phyloP scores from a whole-genome alignment of 2,113 vertebrate genomes.

The Natator depressus region DNA sequence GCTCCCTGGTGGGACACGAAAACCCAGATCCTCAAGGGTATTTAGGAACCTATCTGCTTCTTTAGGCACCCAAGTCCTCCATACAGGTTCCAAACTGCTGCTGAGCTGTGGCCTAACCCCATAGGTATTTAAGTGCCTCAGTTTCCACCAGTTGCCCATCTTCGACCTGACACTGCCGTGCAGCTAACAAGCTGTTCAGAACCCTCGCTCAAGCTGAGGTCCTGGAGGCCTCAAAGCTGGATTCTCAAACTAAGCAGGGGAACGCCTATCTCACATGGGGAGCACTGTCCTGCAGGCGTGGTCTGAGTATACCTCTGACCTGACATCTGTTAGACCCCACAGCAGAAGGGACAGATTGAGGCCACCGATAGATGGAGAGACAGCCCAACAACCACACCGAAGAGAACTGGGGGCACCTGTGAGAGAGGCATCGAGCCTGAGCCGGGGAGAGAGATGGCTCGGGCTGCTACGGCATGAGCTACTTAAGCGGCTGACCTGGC shows the following conservation, averaged over 20 bases:
- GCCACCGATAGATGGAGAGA: not conserved
- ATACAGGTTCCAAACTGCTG: not conserved
- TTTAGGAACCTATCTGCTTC: not conserved
- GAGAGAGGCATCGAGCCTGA: not conserved
- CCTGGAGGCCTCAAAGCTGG: not conserved
- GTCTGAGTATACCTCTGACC: no score
- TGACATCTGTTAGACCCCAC: not conserved
- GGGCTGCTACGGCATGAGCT: no score
- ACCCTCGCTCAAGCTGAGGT: not conserved
- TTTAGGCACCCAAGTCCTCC: not conserved
- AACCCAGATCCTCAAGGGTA: not conserved
- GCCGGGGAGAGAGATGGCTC: no score
- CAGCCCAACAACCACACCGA: not conserved
- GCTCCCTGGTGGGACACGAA: not conserved
- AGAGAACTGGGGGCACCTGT: not conserved
- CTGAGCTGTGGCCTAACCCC: not conserved
- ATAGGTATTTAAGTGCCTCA: not conserved
- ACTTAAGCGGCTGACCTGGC: not conserved
- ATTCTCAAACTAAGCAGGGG: not conserved
- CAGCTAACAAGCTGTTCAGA: not conserved
- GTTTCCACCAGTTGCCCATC: not conserved
- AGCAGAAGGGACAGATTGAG: not conserved
- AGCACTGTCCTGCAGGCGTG: not conserved
- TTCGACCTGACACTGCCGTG: not conserved
- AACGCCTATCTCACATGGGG: not conserved